Conservation (phyloP, 2,797 vertebrate species). For the Neosilurus hyrtlii region DNA sequence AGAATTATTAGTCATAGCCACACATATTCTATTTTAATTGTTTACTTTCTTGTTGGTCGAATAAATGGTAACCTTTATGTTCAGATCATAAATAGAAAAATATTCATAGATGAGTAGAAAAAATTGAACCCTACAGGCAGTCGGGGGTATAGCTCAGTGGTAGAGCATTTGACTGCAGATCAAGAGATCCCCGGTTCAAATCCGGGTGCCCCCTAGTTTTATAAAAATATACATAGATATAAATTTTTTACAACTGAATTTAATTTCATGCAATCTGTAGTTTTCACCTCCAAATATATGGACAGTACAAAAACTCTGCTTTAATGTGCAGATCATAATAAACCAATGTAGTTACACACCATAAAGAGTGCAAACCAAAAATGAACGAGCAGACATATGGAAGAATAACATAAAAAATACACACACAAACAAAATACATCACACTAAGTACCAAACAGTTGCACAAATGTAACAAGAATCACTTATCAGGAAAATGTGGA, state of each 20-base stretch:
- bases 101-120: no score
- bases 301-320: no score
- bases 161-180: slow-evolving; percentile 75
- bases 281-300: no score
- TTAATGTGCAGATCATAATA: not conserved
- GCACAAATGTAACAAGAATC: not conserved
- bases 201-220: slow-evolving; percentile 61
- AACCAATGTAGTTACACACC: not conserved
- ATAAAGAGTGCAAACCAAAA: not conserved
- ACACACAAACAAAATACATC: not conserved
- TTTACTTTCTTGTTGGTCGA: no score
- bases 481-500: not conserved
- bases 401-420: not conserved
- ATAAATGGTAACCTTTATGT: no score
- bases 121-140: no score
- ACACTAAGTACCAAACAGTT: not conserved
- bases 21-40: no score
- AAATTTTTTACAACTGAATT: no score
- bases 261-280: no score
- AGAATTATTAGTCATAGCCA: no score
- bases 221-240: no score
- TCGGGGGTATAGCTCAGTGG: slow-evolving; percentile 72
- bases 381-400: not conserved
- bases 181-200: slow-evolving; percentile 74
- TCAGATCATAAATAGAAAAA: no score